phyloP scores from a whole-genome alignment of 2,797 vertebrate species.

The Halcyon smyrnensis region DNA sequence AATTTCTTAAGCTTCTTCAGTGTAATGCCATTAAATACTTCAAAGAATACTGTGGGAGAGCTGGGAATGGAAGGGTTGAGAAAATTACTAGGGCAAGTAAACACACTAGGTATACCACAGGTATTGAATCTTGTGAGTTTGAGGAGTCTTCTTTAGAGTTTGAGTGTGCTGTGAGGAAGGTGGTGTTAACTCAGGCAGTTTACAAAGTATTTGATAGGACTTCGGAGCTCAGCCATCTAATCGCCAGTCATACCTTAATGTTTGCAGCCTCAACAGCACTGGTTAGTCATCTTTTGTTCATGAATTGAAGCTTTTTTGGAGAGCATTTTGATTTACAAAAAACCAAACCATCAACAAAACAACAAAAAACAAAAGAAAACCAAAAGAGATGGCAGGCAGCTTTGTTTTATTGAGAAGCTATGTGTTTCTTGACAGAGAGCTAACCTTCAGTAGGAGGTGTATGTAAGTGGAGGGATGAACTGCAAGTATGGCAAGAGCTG shows the following conservation, averaged over 20 bases:
- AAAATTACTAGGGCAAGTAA: background rate
- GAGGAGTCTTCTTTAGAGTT: background rate
- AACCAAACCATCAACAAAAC: background rate
- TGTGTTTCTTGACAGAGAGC: background rate
- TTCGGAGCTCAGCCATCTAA: background rate
- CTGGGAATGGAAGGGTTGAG: background rate
- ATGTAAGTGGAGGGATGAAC: background rate
- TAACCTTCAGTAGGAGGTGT: background rate
- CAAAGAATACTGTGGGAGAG: background rate
- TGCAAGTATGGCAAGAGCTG: background rate
- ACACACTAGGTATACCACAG: accelerated
- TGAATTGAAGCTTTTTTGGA: background rate
- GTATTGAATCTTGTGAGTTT: background rate
- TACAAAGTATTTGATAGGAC: background rate
- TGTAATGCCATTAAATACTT: background rate
- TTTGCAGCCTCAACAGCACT: background rate
- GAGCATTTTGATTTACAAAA: background rate
- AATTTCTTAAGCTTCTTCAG: background rate
- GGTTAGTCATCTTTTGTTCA: background rate
- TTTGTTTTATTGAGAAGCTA: background rate
- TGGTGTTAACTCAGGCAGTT: accelerated
- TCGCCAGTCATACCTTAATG: background rate
- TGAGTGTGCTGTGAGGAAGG: background rate
- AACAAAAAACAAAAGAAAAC: background rate
- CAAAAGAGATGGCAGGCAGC: background rate